Evolutionary conservation across 2,888 invertebrate species (phyloP).

Genomic region (Cephus sareptanus): DNA sequence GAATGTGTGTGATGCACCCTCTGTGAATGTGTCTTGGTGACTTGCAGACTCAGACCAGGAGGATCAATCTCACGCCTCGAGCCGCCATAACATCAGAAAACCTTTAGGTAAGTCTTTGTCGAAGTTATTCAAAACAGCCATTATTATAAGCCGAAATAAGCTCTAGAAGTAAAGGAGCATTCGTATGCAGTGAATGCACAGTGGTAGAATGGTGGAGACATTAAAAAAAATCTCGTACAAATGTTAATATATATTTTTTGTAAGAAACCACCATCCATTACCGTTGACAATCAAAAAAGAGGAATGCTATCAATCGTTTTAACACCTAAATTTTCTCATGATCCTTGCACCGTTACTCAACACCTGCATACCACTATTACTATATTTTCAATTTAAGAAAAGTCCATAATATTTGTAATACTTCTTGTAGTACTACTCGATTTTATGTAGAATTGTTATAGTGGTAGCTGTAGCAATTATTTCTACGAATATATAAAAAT

Average conservation of each 20-base stretch:
- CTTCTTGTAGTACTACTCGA: not conserved
- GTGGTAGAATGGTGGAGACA: not conserved
- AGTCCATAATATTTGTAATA: not conserved
- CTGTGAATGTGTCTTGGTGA: slow-evolving; percentile 63
- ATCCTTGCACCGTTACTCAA: not conserved
- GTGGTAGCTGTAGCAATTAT: not conserved
- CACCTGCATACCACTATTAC: not conserved
- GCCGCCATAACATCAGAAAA: slow-evolving; percentile 69
- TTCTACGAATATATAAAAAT: not conserved
- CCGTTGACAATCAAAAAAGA: not conserved
- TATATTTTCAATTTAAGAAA: not conserved
- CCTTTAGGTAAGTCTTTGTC: slow-evolving; percentile 68
- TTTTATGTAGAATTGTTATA: not conserved
- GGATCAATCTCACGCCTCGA: slow-evolving; percentile 62
- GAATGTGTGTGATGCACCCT: slow-evolving; percentile 65
- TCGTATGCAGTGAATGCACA: not conserved
- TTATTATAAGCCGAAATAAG: slow-evolving; percentile 62
- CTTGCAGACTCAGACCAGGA: slow-evolving; percentile 67
- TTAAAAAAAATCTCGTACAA: not conserved
- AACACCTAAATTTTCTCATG: not conserved
- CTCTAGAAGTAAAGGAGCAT: slow-evolving; percentile 61
- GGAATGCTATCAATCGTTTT: not conserved
- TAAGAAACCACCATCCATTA: not conserved
- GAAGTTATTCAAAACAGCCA: not conserved
- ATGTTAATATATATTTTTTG: not conserved